Evolutionary conservation across 2,888 invertebrate genomes (phyloP).

Genomic region (Cheilosia impressa): DNA sequence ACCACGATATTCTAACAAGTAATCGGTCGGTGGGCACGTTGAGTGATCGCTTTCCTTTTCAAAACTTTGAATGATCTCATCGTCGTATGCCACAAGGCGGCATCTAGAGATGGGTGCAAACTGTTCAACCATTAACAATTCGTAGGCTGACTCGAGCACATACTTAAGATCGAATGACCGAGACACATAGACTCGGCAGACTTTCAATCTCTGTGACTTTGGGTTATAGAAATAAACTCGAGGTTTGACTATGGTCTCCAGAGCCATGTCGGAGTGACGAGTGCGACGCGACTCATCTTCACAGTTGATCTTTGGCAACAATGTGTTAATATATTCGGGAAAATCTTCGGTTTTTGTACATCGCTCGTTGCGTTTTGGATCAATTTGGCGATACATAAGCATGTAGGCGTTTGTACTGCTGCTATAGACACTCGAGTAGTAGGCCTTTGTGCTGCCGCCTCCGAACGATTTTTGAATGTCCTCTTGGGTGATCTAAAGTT

Average conservation of each 20-base stretch:
- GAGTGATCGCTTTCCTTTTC: slow-evolving; percentile 84
- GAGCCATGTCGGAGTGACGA: slow-evolving; percentile 85
- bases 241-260: slow-evolving; percentile 85
- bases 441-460: slow-evolving; percentile 89
- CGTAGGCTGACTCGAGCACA: slow-evolving; percentile 86
- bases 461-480: slow-evolving; percentile 94
- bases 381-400: slow-evolving; percentile 94
- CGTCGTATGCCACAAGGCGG: slow-evolving; percentile 89
- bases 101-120: slow-evolving; percentile 87
- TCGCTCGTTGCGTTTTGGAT: slow-evolving; percentile 86
- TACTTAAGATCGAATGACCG: slow-evolving; percentile 86
- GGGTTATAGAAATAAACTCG: slow-evolving; percentile 88
- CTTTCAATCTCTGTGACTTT: slow-evolving; percentile 84
- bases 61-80: slow-evolving; percentile 88
- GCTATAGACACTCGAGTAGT: slow-evolving; percentile 90
- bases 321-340: slow-evolving; percentile 89
- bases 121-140: slow-evolving; percentile 85
- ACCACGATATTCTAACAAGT: slow-evolving; percentile 87
- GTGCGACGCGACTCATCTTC: slow-evolving; percentile 86
- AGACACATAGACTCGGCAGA: slow-evolving; percentile 86
- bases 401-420: slow-evolving; percentile 95
- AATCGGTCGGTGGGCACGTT: slow-evolving; percentile 84
- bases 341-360: slow-evolving; percentile 88
- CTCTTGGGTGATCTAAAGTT: slow-evolving; percentile 88
- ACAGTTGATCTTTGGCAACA: slow-evolving; percentile 87